Conservation (phyloP, 2,888 invertebrate genomes). For the Parascotia fuliginaria region DNA sequence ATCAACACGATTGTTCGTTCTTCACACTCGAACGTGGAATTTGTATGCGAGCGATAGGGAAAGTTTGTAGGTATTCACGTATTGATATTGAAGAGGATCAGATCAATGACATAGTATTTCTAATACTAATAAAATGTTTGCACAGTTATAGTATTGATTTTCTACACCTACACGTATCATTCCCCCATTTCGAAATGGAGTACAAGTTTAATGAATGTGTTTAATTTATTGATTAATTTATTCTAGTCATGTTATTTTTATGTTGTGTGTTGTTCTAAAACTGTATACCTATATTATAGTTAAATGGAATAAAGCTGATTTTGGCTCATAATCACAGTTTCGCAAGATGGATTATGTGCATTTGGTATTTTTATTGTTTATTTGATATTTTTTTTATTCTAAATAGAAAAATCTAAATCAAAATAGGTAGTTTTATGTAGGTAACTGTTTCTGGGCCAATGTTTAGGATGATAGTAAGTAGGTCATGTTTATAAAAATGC, state of each 20-base stretch:
- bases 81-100: constrained; percentile 16
- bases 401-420: no score
- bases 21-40: constrained; percentile 47
- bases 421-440: no score
- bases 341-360: no score
- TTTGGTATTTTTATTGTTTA: no score
- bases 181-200: constrained; percentile 18
- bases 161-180: constrained; percentile 27
- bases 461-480: no score
- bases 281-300: no score
- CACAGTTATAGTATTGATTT: constrained; percentile 37
- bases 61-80: constrained; percentile 38
- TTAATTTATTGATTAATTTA: not conserved
- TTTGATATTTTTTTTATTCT: no score
- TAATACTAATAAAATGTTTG: constrained; percentile 7
- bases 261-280: no score
- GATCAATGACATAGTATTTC: constrained; percentile 19
- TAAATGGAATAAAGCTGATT: no score
- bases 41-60: constrained; percentile 47
- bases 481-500: no score
- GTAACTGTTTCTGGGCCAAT: no score
- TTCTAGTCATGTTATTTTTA: not conserved
- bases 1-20: constrained; percentile 38
- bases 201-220: not conserved
- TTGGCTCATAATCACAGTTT: no score